Conservation (phyloP, 2,113 vertebrate genomes). For the Gnathonemus longibarbis region DNA sequence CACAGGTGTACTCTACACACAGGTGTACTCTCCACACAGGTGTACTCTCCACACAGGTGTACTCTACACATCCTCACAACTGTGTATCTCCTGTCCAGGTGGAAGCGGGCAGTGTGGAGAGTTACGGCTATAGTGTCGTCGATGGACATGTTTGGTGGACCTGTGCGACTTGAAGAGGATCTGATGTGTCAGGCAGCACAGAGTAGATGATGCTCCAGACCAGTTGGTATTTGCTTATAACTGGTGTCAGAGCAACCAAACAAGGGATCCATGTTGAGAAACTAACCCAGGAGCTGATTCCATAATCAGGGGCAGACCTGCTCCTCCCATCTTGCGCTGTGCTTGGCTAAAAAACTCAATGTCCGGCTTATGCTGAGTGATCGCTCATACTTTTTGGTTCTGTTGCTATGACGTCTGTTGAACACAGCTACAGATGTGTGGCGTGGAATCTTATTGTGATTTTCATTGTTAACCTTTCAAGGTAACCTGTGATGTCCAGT, state of each 20-base stretch:
- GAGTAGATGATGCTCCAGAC: not conserved
- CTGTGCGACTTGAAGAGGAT: not conserved
- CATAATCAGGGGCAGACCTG: not conserved
- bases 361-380: not conserved
- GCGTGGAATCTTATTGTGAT: not conserved
- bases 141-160: not conserved
- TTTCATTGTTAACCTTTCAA: not conserved
- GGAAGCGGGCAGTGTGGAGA: not conserved
- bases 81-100: not conserved
- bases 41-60: not conserved
- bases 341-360: no score
- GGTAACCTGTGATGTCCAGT: not conserved
- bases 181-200: not conserved
- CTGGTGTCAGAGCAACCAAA: no score
- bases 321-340: not conserved
- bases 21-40: not conserved
- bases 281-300: no score
- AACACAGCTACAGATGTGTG: not conserved
- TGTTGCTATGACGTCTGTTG: not conserved
- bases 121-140: not conserved
- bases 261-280: no score
- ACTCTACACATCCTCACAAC: not conserved
- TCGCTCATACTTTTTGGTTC: not conserved
- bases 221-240: no score
- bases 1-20: not conserved